Evolutionary conservation across 2,113 vertebrate genomes (phyloP), one percentile per base, ranked within the genome.

Genomic region (Malaclemys terrapin): DNA sequence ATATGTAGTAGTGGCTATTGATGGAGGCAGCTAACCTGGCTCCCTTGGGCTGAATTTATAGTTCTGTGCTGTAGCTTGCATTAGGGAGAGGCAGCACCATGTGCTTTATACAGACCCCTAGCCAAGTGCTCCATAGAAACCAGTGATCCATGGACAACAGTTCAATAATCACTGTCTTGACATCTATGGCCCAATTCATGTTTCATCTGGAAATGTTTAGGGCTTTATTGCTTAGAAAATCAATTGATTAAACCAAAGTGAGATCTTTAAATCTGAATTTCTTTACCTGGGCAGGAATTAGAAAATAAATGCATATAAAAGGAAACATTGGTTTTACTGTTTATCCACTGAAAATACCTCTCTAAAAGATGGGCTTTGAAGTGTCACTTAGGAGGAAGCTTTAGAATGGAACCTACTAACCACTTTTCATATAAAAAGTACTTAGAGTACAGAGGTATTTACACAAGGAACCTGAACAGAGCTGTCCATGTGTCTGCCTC

Each of bases 401-500:
- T 92, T 88, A 81, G 57, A 83, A 79, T 62, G 38, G 42, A 16
- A 47, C 25, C 24, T 78, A 27, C 75, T 78, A 47, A 72, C 16
- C 65, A 10, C n/a, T 20, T 20, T 72, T 72, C 65, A 38, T 38
- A 22, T 72, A 10, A 38, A 72, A 78, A 78, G 13, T 14, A 76
- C 42, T 76, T 25, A 2, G 10, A 25, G 42, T 47, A 10, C 13
- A 78, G 42, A 14, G 56, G 31, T 57, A 49, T 92, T 89, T 82
- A 29, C 3, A 1, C 12, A 53, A 89, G 75, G 85, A 87, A 35
- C 42, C 85, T 0, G 10, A 78, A 65, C 62, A 89, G 85, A 89
- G 85, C 38, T 92, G 62, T 81, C 65, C 65, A 56, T 52, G n/a
- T 92, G 62, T 81, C 65, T 75, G 62, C 56, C 72, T 45, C 80